These are phyloP conservation scores for Polypedilum pembai DNA, from an alignment of 1,140 invertebrate genomes.

Conservation along the genomic window DNA sequence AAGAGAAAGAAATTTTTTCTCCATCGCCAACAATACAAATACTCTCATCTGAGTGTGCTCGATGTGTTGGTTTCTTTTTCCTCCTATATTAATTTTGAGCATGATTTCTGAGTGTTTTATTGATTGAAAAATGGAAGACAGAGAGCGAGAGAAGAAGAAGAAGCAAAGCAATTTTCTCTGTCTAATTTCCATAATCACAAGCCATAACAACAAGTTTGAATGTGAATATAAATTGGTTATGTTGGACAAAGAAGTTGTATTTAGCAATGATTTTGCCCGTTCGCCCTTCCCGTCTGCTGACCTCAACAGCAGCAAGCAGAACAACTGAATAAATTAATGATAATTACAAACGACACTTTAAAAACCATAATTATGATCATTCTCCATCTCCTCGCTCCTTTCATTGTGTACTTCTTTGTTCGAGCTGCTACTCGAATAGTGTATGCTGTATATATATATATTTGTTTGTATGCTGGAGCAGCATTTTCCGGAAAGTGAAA, in stretches of 20 bases:
- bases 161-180: neutral
- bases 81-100: neutral
- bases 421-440: neutral
- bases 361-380: slow-evolving; percentile 27
- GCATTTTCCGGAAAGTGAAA: neutral
- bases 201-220: neutral
- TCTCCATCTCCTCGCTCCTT: neutral
- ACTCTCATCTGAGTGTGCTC: neutral
- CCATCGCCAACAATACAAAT: neutral
- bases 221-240: slow-evolving; percentile 2
- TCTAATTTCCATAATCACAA: slow-evolving; percentile 13
- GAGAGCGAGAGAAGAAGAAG: too few species aligned
- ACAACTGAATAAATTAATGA: slow-evolving; percentile 9
- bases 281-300: slow-evolving; percentile 20
- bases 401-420: too few species aligned
- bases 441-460: neutral
- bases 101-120: slow-evolving; percentile 18
- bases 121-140: slow-evolving; percentile 8
- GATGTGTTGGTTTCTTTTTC: neutral
- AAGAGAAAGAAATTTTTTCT: neutral
- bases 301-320: neutral
- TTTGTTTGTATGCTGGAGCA: neutral
- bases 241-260: neutral
- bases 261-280: neutral
- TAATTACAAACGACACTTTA: slow-evolving; percentile 28